Base-by-base conservation (phyloP, 2,888 invertebrate genomes). In the Euphydryas editha region DNA sequence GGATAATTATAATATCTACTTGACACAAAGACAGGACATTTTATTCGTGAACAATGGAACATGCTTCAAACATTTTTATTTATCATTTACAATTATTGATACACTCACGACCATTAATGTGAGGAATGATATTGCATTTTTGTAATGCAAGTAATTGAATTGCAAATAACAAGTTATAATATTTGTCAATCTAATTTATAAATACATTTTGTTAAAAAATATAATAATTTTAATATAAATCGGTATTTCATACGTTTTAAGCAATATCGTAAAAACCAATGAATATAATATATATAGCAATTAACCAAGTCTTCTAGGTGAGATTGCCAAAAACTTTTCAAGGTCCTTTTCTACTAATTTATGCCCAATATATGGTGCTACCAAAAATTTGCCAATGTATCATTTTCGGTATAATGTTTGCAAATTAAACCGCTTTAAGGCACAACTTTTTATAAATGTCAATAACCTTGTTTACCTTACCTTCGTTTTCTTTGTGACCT, bases 381-480 rank as follows among this genome's bases (percentile, higher is more conserved):
- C 24, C 56, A 59, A 55, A 46, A 47, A 44, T n/a, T 13, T 46
- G 62, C 11, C 65, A 60, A 54, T 69, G 59, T 59, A 63, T 46
- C 56, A 20, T 54, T 66, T 66, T 60, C 56, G 60, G 59, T 39
- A 59, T 66, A 62, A 69, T 54, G 46, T 36, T 51, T 59, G 51
- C 56, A 64, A 62, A 63, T 60, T 65, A 62, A 44, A 42, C 36
- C 56, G 57, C 24, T 55, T 36, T 65, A 60, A 46, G 66, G 44
- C 63, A 17, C 47, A 24, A 21, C 10, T 61, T 20, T 49, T 44
- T 44, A 55, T 39, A 24, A 37, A 65, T 20, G 62, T 51, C 36
- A 67, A 59, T 65, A 59, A 51, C 69, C 69, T 70, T 47, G 55
- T 55, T 55, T 59, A 49, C 59, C 47, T 64, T 55, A 64, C 64